Base-by-base conservation (phyloP, 2,113 vertebrate genomes). In the Neodon shergylaensis region DNA sequence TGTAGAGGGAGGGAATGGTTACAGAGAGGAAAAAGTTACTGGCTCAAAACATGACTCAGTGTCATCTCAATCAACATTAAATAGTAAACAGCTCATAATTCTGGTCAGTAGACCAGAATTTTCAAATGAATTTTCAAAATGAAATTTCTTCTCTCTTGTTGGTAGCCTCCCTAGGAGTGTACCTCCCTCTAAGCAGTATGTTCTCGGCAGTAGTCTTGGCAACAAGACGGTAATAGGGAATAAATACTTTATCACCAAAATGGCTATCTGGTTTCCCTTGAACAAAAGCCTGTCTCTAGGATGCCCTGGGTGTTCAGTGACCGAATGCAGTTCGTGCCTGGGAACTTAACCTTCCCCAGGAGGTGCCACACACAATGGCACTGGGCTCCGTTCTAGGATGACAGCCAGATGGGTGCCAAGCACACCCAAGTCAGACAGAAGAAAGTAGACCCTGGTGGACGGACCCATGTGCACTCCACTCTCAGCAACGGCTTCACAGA, bases 191-290 rank as follows among this genome's bases (percentile, higher is more conserved):
- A 88, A 9, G 19, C 89, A 83, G 66, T 22, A 31, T 21, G 24
- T 72, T 16, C 94, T 68, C 66, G 94, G 81, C 68, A 94, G 90
- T 87, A 94, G 93, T 88, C 95, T 95, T 92, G 94, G 88, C 95
- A 94, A 92, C 89, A 83, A 74, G 81, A 88, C 0, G 21, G 83
- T 49, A 82, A 96, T 90, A 77, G 73, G 39, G 6, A n/a, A 95
- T 98, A 97, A 98, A 98, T 96, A 94, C 97, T 98, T 98, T 81
- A 97, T 98, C 63, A 93, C 8, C 89, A 42, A 87, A 95, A 72
- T 85, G 94, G 70, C 95, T 98, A 95, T 98, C 97, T 95, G 68
- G 89, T 96, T 97, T 94, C 95, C 88, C 94, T 24, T 66, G 66
- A 96, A 96, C 90, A 96, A 96, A 92, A 96, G 58, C 77, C 78